Percentiles rank a stretch among this genome's conserved stretches.
phyloP scores from a whole-genome alignment of 1,140 invertebrate species.

The Rhyzopertha dominica region DNA sequence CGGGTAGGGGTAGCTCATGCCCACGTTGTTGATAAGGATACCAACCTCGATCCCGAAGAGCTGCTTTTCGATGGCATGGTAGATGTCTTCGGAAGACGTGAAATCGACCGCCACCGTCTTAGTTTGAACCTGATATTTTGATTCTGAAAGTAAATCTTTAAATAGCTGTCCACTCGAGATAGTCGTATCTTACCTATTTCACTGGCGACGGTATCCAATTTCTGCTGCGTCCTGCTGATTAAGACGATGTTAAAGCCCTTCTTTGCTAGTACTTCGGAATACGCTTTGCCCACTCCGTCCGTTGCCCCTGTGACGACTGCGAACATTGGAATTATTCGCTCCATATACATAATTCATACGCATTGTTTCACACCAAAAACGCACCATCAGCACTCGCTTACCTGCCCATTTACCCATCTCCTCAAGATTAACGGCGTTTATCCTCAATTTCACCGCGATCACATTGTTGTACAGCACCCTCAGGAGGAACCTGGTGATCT shows the following conservation, averaged over 20 bases:
- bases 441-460: conserved; percentile 41
- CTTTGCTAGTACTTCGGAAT: conserved; percentile 72
- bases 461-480: conserved; percentile 43
- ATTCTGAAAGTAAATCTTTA: conserved; percentile 50
- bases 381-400: conserved; percentile 39
- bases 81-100: conserved; percentile 62
- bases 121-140: conserved; percentile 70
- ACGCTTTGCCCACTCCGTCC: conserved; percentile 90
- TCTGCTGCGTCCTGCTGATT: conserved; percentile 78
- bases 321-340: conserved; percentile 47
- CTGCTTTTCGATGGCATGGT: conserved; percentile 68
- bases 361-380: background rate
- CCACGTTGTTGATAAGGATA: conserved; percentile 93
- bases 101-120: conserved; percentile 84
- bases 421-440: conserved; percentile 44
- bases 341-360: background rate
- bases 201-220: conserved; percentile 72
- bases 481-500: conserved; percentile 31
- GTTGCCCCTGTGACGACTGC: conserved; percentile 84
- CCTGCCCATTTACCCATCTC: conserved; percentile 49
- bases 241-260: conserved; percentile 82
- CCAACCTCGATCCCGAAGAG: conserved; percentile 81
- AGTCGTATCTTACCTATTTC: conserved; percentile 65
- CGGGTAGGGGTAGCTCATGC: conserved; percentile 83
- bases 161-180: background rate